A percentile compares a stretch with the other conserved stretches of the same genome.
These are phyloP conservation scores for Panorpa germanica DNA, from an alignment of 2,888 invertebrate genomes.

Conservation along the genomic window DNA sequence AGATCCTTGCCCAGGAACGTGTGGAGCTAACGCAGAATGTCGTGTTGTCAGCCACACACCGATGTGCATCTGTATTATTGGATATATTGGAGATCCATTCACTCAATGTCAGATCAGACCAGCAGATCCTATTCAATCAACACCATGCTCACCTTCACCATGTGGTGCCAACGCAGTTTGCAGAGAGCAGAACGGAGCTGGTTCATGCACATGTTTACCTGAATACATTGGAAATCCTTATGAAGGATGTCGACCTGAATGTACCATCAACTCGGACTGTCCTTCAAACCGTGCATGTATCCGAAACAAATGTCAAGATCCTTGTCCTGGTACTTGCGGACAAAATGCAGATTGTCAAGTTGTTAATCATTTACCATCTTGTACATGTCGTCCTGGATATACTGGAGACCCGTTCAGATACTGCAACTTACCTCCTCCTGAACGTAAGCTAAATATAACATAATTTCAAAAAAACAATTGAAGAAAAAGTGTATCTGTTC, in stretches of 20 bases:
- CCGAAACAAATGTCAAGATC: constrained; percentile 38
- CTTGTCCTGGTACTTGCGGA: constrained; percentile 43
- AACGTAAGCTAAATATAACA: constrained; percentile 29
- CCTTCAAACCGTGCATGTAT: constrained; percentile 44
- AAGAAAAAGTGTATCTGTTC: not conserved
- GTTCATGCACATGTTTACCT: constrained; percentile 49
- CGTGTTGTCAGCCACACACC: constrained; percentile 57
- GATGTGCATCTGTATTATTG: constrained; percentile 43
- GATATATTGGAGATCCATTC: constrained; percentile 61
- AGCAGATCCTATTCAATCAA: constrained; percentile 26
- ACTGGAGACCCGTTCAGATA: constrained; percentile 50
- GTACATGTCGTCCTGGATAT: constrained; percentile 35
- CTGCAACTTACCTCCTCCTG: constrained; percentile 26
- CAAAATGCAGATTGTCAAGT: constrained; percentile 43
- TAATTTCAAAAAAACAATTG: not conserved
- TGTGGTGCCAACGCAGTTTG: constrained; percentile 54
- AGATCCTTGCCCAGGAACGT: constrained; percentile 49
- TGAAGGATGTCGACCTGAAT: constrained; percentile 50
- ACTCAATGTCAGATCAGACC: constrained; percentile 33
- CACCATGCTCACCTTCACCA: constrained; percentile 40
- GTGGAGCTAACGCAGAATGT: constrained; percentile 55
- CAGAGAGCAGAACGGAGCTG: constrained; percentile 48
- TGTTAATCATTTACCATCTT: constrained; percentile 41
- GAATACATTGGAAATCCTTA: constrained; percentile 63
- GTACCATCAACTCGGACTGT: constrained; percentile 43